A percentile compares a stretch with the other conserved stretches of the same genome.
Evolutionary conservation across 2,888 invertebrate genomes (phyloP).

Genomic region (Trachelus iudaicus): DNA sequence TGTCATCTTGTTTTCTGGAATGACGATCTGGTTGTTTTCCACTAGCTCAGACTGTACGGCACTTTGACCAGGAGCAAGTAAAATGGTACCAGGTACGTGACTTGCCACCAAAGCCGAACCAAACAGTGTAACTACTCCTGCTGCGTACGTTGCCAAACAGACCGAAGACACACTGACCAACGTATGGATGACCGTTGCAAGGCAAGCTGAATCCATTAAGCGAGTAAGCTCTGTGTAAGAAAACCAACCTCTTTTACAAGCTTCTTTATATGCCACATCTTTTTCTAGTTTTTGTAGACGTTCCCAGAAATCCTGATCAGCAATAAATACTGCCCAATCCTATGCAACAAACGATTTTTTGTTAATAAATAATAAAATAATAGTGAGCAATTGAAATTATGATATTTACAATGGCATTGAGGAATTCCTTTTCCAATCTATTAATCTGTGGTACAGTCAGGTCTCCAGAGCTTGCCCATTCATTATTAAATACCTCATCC

Average conservation of each 20-base stretch:
- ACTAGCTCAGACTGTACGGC: neutral
- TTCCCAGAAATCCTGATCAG: constrained; percentile 79
- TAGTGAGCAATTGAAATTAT: constrained; percentile 11
- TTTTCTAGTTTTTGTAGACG: constrained; percentile 78
- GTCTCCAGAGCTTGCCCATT: constrained; percentile 91
- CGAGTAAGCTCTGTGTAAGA: constrained; percentile 83
- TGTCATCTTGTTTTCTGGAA: neutral
- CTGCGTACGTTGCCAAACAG: constrained; percentile 72
- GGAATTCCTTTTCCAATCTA: constrained; percentile 86
- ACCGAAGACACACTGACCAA: constrained; percentile 70
- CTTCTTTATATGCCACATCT: constrained; percentile 80
- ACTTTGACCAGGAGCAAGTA: constrained; percentile 37
- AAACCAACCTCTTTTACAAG: constrained; percentile 80
- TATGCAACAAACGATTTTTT: constrained; percentile 59
- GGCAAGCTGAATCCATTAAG: constrained; percentile 67
- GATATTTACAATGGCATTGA: constrained; percentile 85
- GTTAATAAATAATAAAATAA: constrained; percentile 11
- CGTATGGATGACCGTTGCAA: constrained; percentile 67
- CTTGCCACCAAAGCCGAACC: constrained; percentile 69
- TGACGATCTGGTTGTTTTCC: neutral
- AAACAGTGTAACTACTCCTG: constrained; percentile 71
- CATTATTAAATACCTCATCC: constrained; percentile 89
- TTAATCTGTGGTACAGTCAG: constrained; percentile 80
- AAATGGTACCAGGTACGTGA: constrained; percentile 54
- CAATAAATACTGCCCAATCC: constrained; percentile 91